Conservation (phyloP, 2,113 vertebrate species). For the Corythoichthys haematopterus region DNA sequence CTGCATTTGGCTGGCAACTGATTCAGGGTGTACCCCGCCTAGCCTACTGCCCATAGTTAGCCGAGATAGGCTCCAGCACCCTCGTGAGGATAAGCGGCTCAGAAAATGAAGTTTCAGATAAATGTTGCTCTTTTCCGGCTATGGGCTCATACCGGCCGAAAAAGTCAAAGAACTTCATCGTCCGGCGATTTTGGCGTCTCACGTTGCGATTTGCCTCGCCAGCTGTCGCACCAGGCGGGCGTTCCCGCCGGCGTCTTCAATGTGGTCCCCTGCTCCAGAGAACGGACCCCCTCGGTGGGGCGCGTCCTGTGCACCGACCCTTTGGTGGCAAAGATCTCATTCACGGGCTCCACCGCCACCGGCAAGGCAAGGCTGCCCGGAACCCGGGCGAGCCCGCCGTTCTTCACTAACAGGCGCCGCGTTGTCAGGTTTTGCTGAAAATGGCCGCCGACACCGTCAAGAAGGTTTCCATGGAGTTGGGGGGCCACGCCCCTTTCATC, state of each 20-base stretch:
- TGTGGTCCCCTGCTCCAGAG: slow-evolving; percentile 87
- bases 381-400: too few species aligned
- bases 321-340: slow-evolving; percentile 88
- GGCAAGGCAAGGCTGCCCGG: slow-evolving; percentile 78
- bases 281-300: slow-evolving; percentile 79
- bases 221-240: slow-evolving; percentile 72
- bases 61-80: too few species aligned
- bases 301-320: slow-evolving; percentile 86
- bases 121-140: too few species aligned
- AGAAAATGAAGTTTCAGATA: too few species aligned
- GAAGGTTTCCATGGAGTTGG: slow-evolving; percentile 93
- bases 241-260: slow-evolving; percentile 89
- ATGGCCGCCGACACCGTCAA: slow-evolving; percentile 86
- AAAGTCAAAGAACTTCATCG: too few species aligned
- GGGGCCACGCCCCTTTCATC: slow-evolving; percentile 92
- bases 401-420: neutral
- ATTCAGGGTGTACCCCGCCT: too few species aligned
- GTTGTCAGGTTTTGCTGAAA: slow-evolving; percentile 78
- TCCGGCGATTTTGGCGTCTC: too few species aligned
- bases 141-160: too few species aligned
- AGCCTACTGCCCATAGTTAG: too few species aligned
- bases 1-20: too few species aligned
- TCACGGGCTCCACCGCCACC: slow-evolving; percentile 92
- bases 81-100: too few species aligned
- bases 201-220: neutral